Evolutionary conservation across 2,888 invertebrate species (phyloP).

Genomic region (Elegia similella): DNA sequence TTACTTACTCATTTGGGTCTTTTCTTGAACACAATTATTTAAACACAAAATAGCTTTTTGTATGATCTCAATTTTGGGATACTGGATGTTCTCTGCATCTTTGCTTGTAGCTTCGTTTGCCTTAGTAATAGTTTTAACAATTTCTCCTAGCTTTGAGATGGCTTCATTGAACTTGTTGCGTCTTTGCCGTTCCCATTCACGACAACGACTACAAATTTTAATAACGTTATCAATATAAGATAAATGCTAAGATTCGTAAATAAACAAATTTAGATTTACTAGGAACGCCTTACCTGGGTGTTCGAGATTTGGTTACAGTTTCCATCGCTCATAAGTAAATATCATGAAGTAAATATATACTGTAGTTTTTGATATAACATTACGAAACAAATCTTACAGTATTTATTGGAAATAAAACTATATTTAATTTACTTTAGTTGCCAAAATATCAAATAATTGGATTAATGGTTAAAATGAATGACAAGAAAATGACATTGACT

Average conservation of each 20-base stretch:
- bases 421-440: too few species aligned
- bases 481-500: too few species aligned
- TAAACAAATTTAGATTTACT: too few species aligned
- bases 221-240: neutral
- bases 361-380: neutral
- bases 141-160: constrained; percentile 60
- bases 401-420: too few species aligned
- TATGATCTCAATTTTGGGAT: constrained; percentile 70
- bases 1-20: constrained; percentile 67
- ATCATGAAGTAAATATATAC: neutral
- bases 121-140: constrained; percentile 56
- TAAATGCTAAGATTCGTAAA: neutral
- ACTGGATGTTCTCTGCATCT: constrained; percentile 57
- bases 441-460: too few species aligned
- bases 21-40: constrained; percentile 55
- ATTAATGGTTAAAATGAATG: too few species aligned
- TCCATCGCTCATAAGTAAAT: constrained; percentile 38
- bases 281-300: constrained; percentile 45
- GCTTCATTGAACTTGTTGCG: constrained; percentile 84
- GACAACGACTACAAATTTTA: constrained; percentile 72
- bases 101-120: constrained; percentile 41
- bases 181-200: constrained; percentile 87
- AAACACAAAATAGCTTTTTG: constrained; percentile 68
- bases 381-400: neutral
- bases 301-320: constrained; percentile 45